Base-by-base conservation (phyloP, 2,113 vertebrate species). In the Gymnarchus niloticus region DNA sequence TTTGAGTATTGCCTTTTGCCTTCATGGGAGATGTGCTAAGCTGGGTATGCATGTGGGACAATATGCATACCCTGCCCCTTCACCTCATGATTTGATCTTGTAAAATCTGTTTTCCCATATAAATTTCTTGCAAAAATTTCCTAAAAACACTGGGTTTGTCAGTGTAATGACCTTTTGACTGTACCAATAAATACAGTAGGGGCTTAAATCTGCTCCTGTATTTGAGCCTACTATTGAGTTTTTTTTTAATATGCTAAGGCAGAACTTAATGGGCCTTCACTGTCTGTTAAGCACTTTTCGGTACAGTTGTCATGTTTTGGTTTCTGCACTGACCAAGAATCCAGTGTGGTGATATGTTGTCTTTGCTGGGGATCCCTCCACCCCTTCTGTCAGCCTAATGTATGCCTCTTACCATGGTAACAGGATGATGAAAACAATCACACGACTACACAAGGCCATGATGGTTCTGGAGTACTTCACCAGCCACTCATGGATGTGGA, bases 341-440 rank as follows among this genome's bases (percentile, higher is more conserved):
- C 54, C 82, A 83, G 82, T 59, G 44, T 83, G 14, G 12, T 83
- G 56, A 21, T 21, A 41, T 51, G 17, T 56, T 59, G 6, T 12
- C 7, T 48, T 37, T 78, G 37, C 37, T 48, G 76, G 76, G 76
- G 76, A 78, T 25, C 41, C 80, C 83, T 7, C 2, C 8, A 48
- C 28, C 54, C 9, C 56, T 52, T 0, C n/a, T 59, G 54, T 84
- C 28, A 48, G 21, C 19, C 73, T 48, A 8, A 83, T 23, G 4
- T 44, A 33, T 51, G 7, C 61, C 46, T 33, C 0, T 88, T 88
- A 59, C 87, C 52, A 54, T 91, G 86, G 86, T 52, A 56, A 87
- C 88, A 98, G 98, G 95, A 99, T 99, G 98, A 99, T 99, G 98
- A 99, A 97, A 95, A 95, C 97, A 49, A 98, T 99, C 92, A 96